phyloP scores from a whole-genome alignment of 1,140 invertebrate genomes.

The Pseudachorutes palmiensis region DNA sequence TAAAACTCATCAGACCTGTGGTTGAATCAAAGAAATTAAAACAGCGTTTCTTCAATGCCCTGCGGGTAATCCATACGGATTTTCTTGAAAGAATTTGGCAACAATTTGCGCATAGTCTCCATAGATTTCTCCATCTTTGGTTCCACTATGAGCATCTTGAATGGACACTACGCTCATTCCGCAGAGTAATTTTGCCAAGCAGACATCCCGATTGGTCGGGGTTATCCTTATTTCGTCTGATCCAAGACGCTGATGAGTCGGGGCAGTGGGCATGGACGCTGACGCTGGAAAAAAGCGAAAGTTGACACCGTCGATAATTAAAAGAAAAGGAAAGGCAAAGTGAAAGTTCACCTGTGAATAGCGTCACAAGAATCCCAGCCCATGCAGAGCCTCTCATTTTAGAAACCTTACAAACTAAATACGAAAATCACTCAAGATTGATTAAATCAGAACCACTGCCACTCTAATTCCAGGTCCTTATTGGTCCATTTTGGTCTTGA shows the following conservation, averaged over 20 bases:
- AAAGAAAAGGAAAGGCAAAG: no score
- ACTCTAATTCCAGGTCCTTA: no score
- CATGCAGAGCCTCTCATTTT: no score
- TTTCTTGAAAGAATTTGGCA: conserved; percentile 1
- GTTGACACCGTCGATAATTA: no score
- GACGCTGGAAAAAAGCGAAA: no score
- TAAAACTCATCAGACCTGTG: neutral
- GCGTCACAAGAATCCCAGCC: no score
- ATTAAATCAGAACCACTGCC: no score
- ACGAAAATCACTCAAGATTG: no score
- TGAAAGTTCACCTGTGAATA: no score
- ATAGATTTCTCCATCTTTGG: conserved; percentile 6
- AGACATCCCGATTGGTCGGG: neutral
- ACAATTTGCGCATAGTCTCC: conserved; percentile 1
- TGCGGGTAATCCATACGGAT: neutral
- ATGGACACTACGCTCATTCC: conserved; percentile 1
- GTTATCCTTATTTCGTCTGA: conserved; percentile 2
- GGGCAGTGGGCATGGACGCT: neutral
- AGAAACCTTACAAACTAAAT: no score
- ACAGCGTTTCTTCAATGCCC: neutral
- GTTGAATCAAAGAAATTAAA: no score
- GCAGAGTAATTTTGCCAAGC: conserved; percentile 5
- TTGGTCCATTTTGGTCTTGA: no score
- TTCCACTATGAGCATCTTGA: neutral
- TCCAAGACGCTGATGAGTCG: neutral